Evolutionary conservation across 2,888 invertebrate species (phyloP), one percentile per base, ranked within the genome.

Genomic region (Acrobasis consociella): DNA sequence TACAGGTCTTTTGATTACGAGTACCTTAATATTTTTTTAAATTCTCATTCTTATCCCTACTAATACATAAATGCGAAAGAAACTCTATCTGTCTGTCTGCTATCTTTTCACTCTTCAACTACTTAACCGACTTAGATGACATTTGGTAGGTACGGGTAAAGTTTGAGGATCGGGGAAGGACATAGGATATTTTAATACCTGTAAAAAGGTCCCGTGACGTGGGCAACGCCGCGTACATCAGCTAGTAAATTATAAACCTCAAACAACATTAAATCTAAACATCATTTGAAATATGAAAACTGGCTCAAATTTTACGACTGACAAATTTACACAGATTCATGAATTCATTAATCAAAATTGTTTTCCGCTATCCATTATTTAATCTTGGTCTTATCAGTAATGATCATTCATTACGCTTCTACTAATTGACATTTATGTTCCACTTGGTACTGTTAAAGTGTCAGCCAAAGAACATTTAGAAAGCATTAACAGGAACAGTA

Each of bases 401-500:
- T 15, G 39, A 55, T 39, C 39, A 39, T 16, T 55, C 16, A 16
- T 39, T 38, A 37, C 37, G 53, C 38, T 53, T 39, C 38, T 16
- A 11, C 55, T 55, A 55, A 55, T 55, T 55, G 39, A 55, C 55
- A 55, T 16, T 55, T 55, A 38, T 53, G 39, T 55, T 55, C 11
- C 15, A 53, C 15, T 53, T 13, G 53, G 38, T 38, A 53, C 9
- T 38, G 38, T 38, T 38, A 53, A 53, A 53, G 15, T 53, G 53
- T 52, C 52, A 31, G 52, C 31, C 31, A 31, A 31, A 52, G n/a
- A 52, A 31, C 52, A 31, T 52, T 52, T 7, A 52, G 31, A 31
- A 31, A 52, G 52, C 31, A 52, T 52, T 22, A 60, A 52, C 55
- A 55, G 49, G 31, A 55, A 58, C 31, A 42, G 13, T 13, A 52